These are phyloP conservation scores for Actias luna DNA, from an alignment of 2,888 invertebrate species.

Conservation along the genomic window DNA sequence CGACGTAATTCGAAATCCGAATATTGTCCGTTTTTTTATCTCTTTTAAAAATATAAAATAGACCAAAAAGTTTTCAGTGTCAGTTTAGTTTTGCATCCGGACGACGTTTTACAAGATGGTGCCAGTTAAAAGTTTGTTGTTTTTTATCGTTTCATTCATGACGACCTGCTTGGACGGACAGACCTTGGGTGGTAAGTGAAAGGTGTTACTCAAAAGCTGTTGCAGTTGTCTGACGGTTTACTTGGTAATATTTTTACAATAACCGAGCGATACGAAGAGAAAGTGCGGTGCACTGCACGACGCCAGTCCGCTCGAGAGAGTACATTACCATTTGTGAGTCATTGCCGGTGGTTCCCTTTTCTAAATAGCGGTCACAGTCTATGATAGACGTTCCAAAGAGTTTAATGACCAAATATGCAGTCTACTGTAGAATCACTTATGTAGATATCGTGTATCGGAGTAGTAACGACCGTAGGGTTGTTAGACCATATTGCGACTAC, in stretches of 20 bases:
- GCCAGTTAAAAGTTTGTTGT: constrained; percentile 43
- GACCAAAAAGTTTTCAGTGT: constrained; percentile 7
- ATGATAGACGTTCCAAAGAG: no score
- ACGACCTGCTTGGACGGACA: constrained; percentile 58
- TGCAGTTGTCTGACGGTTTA: background rate
- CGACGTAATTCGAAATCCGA: constrained; percentile 25
- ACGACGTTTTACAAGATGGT: constrained; percentile 44
- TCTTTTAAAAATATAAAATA: background rate
- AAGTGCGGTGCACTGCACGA: constrained; percentile 24
- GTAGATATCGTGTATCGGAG: no score
- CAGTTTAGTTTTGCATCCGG: background rate
- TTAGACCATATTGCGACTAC: no score
- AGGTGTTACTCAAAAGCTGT: constrained; percentile 47
- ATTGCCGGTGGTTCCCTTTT: background rate
- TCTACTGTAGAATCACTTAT: no score
- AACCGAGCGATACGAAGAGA: constrained; percentile 27
- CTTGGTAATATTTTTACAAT: constrained; percentile 23
- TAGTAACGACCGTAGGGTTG: no score
- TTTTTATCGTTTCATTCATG: constrained; percentile 42
- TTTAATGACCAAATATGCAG: no score
- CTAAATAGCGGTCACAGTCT: no score
- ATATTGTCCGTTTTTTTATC: constrained; percentile 20
- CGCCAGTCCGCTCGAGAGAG: constrained; percentile 18
- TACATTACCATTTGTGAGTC: constrained; percentile 9
- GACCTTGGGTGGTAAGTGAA: constrained; percentile 76